Conservation (phyloP, 23 tunicate species). For the Styela clava region DNA sequence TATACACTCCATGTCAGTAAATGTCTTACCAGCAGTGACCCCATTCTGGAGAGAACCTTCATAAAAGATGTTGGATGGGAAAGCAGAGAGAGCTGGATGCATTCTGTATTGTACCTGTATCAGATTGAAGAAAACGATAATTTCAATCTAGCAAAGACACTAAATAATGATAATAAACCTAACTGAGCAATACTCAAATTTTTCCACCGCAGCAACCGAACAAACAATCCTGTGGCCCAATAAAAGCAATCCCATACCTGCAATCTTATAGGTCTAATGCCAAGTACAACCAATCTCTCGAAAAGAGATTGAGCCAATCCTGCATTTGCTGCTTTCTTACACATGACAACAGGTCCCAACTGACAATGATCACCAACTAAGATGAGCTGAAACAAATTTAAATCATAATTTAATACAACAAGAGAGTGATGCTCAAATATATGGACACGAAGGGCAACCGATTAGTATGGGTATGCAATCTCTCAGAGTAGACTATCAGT, state of each 20-base stretch:
- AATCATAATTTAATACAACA: too few relatives aligned
- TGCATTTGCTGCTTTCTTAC: constrained; percentile 97
- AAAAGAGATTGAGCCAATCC: constrained; percentile 94
- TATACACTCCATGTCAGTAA: too few relatives aligned
- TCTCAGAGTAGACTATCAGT: too few relatives aligned
- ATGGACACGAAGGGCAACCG: not conserved
- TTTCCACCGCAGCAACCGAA: too few relatives aligned
- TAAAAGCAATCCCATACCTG: too few relatives aligned
- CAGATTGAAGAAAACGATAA: too few relatives aligned
- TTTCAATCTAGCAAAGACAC: too few relatives aligned
- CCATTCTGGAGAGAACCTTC: constrained; percentile 98
- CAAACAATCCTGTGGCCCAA: too few relatives aligned
- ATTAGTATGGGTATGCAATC: too few relatives aligned
- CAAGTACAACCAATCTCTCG: constrained; percentile 90
- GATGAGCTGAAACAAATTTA: constrained; percentile 55
- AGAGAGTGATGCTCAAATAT: too few relatives aligned
- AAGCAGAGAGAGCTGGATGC: constrained; percentile 98
- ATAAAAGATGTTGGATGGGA: constrained; percentile 94
- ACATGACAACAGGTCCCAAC: constrained; percentile 97
- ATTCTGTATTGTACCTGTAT: constrained; percentile 92
- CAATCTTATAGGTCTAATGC: constrained; percentile 91
- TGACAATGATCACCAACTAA: constrained; percentile 98
- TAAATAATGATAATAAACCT: too few relatives aligned
- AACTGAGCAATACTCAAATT: too few relatives aligned
- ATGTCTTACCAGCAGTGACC: constrained; percentile 85